These are phyloP conservation scores for Dicyrtoma fusca DNA, from an alignment of 2,888 invertebrate species.

Conservation along the genomic window DNA sequence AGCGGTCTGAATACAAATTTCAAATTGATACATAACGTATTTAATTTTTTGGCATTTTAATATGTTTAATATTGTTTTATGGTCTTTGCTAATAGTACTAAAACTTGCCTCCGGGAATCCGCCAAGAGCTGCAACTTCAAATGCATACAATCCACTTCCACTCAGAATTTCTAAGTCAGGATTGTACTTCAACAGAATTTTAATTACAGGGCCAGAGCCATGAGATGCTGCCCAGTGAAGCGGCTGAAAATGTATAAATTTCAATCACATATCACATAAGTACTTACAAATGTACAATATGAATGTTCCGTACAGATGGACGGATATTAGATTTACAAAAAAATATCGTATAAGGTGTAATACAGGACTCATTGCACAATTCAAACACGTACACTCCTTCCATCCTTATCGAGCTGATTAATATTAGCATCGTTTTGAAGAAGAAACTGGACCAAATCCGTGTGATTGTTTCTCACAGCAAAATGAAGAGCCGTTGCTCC, in stretches of 20 bases:
- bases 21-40: too few species aligned
- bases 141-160: conserved; percentile 26
- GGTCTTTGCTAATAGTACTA: background rate
- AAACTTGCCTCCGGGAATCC: conserved; percentile 25
- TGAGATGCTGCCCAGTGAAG: conserved; percentile 27
- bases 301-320: too few species aligned
- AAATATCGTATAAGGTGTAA: too few species aligned
- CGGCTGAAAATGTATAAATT: conserved; percentile 23
- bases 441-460: conserved; percentile 15
- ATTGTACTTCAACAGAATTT: conserved; percentile 8
- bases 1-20: conserved; percentile 2
- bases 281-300: background rate
- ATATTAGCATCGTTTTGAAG: conserved; percentile 43
- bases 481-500: conserved; percentile 30
- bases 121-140: conserved; percentile 39
- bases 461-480: conserved; percentile 22
- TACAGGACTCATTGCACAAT: too few species aligned
- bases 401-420: conserved; percentile 22
- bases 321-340: too few species aligned
- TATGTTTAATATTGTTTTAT: background rate
- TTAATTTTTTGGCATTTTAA: background rate
- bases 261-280: too few species aligned
- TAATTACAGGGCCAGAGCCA: conserved; percentile 27
- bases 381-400: conserved; percentile 1
- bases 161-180: conserved; percentile 16